Base-by-base conservation (phyloP, 2,113 vertebrate genomes). In the Leptobrachium leishanense region DNA sequence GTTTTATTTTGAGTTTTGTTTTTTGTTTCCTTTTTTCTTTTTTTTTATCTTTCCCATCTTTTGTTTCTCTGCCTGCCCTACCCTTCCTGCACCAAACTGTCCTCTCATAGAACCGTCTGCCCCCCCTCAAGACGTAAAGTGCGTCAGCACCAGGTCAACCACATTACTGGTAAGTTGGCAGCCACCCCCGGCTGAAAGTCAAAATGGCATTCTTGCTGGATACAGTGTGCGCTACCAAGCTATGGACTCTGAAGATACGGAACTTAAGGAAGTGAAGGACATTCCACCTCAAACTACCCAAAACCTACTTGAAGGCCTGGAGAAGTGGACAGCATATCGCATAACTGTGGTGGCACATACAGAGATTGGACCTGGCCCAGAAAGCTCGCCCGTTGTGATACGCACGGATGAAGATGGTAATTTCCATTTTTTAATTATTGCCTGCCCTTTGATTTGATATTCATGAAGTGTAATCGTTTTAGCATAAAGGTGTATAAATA, bases 151-250 rank as follows among this genome's bases (percentile, higher is more conserved):
- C 87, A 95, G 95, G 90, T 99, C 98, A 90, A 98, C 98, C 84
- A 92, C 93, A 92, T 94, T 99, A 94, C 93, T 96, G 96, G 97
- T 99, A 98, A 97, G 96, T 98, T 98, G 98, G 97, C 93, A 83
- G 88, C 95, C 97, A 83, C 97, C 96, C 44, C 95, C 95, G 74
- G 88, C 92, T 81, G 92, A 93, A 82, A 96, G 95, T 92, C 97
- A 97, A 88, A 99, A 98, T 71, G 98, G 98, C 81, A 89, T 86
- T 92, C 94, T 99, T 93, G 94, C 89, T 84, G 95, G 95, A 86
- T 99, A 98, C 92, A 94, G 89, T 87, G 94, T 99, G 91, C 93
- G 84, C 91, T 98, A 98, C 90, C 92, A 92, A 90, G 94, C 94
- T 88, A 92, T 92, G 91, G 94, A 93, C 85, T 91, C 90, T 4